Evolutionary conservation across 2,888 invertebrate species (phyloP).

Genomic region (Syrphus vitripennis): DNA sequence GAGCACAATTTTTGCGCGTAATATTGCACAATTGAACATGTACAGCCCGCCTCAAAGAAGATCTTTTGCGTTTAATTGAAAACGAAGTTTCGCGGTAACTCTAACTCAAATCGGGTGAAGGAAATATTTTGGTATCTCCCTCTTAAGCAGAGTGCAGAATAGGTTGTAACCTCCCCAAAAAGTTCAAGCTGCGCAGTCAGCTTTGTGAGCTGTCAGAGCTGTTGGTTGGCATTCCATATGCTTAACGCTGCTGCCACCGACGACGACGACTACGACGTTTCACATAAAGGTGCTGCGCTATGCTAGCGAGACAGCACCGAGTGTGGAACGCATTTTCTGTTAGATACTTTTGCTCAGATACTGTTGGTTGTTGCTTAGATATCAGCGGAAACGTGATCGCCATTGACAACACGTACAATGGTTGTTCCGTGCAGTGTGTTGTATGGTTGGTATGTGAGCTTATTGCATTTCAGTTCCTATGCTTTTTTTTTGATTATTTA

Average conservation of each 20-base stretch:
- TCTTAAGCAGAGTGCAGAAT: background rate
- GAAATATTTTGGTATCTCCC: constrained; percentile 25
- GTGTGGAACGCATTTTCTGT: constrained; percentile 62
- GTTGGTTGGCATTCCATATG: constrained; percentile 37
- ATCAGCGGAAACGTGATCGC: constrained; percentile 68
- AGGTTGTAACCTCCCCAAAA: constrained; percentile 57
- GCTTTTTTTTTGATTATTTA: background rate
- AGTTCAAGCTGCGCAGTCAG: constrained; percentile 52
- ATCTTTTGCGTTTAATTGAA: constrained; percentile 54
- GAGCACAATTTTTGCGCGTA: constrained; percentile 11
- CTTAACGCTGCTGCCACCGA: background rate
- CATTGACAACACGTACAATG: constrained; percentile 70
- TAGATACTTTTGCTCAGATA: constrained; percentile 24
- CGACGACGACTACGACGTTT: background rate
- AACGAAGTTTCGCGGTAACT: constrained; percentile 24
- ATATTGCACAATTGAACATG: constrained; percentile 51
- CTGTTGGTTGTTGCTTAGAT: constrained; percentile 22
- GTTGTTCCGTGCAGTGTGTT: constrained; percentile 25
- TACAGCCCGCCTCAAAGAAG: constrained; percentile 33
- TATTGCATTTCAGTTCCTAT: background rate
- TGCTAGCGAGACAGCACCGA: background rate
- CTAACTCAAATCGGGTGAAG: constrained; percentile 56
- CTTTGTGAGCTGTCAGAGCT: constrained; percentile 12
- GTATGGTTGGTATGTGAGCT: constrained; percentile 31
- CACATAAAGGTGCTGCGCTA: constrained; percentile 34